phyloP scores from a whole-genome alignment of 2,888 invertebrate genomes.

The Heliconius cydno region DNA sequence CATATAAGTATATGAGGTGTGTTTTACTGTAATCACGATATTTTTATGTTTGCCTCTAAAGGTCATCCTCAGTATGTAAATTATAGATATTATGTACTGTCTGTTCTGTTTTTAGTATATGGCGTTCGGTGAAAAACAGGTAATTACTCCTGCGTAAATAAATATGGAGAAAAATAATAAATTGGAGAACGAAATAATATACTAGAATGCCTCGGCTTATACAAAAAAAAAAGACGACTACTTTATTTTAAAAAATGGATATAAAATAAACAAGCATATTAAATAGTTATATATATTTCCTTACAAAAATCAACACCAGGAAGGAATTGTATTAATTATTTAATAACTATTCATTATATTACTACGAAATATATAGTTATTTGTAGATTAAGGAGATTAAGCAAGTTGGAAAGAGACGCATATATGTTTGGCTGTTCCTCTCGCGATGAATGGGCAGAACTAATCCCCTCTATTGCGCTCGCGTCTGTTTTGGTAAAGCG shows the following conservation, averaged over 20 bases:
- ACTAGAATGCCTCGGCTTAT: no score
- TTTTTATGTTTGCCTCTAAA: no score
- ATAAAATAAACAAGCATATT: background rate
- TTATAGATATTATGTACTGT: no score
- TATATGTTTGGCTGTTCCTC: slow-evolving; percentile 63
- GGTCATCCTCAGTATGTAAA: no score
- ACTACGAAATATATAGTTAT: slow-evolving; percentile 21
- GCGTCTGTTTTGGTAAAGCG: slow-evolving; percentile 72
- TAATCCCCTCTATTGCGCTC: slow-evolving; percentile 70
- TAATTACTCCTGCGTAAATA: no score
- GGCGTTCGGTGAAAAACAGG: no score
- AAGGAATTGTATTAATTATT: slow-evolving; percentile 39
- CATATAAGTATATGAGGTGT: no score
- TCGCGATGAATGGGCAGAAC: slow-evolving; percentile 72
- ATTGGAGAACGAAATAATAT: no score
- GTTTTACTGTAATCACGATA: no score
- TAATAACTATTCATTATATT: slow-evolving; percentile 30
- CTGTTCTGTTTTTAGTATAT: no score
- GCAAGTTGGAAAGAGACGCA: slow-evolving; percentile 64
- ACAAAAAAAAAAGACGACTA: background rate
- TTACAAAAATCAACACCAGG: slow-evolving; percentile 30
- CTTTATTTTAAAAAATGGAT: background rate
- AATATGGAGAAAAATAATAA: no score
- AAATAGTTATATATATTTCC: background rate
- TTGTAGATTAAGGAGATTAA: slow-evolving; percentile 39